Base-by-base conservation (phyloP, 2,113 vertebrate genomes). In the Hippocampus abdominalis region DNA sequence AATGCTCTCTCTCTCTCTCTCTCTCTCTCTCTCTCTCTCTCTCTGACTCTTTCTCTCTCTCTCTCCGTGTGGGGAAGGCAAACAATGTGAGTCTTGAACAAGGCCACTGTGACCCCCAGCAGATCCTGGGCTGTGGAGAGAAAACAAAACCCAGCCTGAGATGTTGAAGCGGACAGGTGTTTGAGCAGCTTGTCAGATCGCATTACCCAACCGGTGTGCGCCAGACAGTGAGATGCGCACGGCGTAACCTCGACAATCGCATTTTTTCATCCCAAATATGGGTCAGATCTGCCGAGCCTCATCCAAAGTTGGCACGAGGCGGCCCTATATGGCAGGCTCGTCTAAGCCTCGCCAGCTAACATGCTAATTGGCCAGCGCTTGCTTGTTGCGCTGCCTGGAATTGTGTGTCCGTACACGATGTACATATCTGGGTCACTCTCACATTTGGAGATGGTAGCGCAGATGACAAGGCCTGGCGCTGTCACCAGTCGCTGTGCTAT, bases 141-240 rank as follows among this genome's bases (percentile, higher is more conserved):
- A 86, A 89, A 89, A 88, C 81, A 88, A 87, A 89, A 84, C 82
- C 84, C 53, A 62, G 85, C 81, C 85, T 87, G 84, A 91, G 87
- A 88, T 85, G 86, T 86, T 80, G 87, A 83, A 87, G 87, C 87
- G 86, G 90, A 88, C 90, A 91, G 90, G 90, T 91, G 90, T 91
- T 90, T 91, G 90, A 91, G 87, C 90, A 91, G 90, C 87, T 89
- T 91, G 90, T 91, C 90, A 77, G 82, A 88, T 91, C 88, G 87
- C 83, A 89, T 91, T 91, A 91, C 85, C 48, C 70, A 85, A 87
- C 83, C 85, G 79, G 62, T 82, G 84, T 80, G 87, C 86, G 84
- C 78, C 87, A 86, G 84, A 85, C 83, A 88, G 84, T 75, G 69
- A 84, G 88, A 87, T 81, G 79, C 88, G 83, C 84, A 80, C 84